Base-by-base conservation (phyloP, 1,140 invertebrate genomes). In the Sinella curviseta region DNA sequence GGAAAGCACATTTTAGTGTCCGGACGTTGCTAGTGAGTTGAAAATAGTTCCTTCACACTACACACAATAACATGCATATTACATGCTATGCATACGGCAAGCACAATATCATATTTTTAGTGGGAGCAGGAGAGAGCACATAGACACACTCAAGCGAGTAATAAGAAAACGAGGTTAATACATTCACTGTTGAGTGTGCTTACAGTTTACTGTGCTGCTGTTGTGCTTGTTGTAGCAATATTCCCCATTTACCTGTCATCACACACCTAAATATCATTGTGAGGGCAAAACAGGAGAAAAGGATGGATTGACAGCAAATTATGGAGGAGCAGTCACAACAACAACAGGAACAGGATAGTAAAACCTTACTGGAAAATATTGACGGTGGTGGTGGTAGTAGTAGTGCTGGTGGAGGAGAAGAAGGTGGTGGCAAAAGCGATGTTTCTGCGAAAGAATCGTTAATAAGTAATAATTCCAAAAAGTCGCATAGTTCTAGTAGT, bases 301-400 rank as follows among this genome's bases (percentile, higher is more conserved):
- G 12, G 31, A 70, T 70, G 65, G 65, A 70, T 33, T 70, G 65
- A 70, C 65, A 31, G 26, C n/a, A 33, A 70, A 70, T 70, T 70
- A 70, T 70, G 65, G 65, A 70, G 65, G 12, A 33, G 31, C 31
- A 30, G 31, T 24, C 26, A 70, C 28, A 70, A 70, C 3, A 30
- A 33, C 28, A 31, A 70, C 65, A 70, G 31, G 65, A 70, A 70
- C 30, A 70, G 65, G 65, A 70, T 31, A 31, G 26, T 31, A 70
- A 30, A 70, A 70, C 65, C 30, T 70, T 70, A 33, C 12, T 30
- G 3, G 65, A 70, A 30, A 70, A 70, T 30, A 70, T n/a, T n/a
- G 57, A 70, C 26, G 65, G 65, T 12, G 65, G 24, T 33, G 65
- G 28, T 31, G 65, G 26, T 12, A 70, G 31, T 30, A n/a, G 24